These are phyloP conservation scores for Sebastes oblongus DNA, from an alignment of 2,797 vertebrate genomes.

Conservation along the genomic window DNA sequence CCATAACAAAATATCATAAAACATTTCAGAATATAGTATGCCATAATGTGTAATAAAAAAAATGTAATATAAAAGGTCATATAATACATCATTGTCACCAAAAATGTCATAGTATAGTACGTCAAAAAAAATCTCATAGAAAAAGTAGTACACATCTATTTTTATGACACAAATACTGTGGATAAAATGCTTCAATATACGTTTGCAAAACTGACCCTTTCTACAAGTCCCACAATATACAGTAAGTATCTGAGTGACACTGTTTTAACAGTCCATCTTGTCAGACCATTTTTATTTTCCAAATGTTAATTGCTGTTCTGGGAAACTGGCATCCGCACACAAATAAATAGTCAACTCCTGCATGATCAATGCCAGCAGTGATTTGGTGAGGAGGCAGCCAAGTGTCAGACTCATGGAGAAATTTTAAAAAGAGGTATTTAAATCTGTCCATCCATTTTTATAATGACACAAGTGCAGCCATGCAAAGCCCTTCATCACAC, in stretches of 20 bases:
- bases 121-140: too few species aligned
- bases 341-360: slow-evolving; percentile 26
- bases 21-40: neutral
- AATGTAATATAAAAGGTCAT: accelerated
- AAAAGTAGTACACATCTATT: neutral
- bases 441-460: slow-evolving; percentile 54
- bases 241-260: neutral
- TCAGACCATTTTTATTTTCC: slow-evolving; percentile 22
- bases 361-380: slow-evolving; percentile 29
- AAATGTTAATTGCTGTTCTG: slow-evolving; percentile 44
- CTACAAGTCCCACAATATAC: neutral
- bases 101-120: too few species aligned
- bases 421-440: slow-evolving; percentile 52
- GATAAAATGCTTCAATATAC: neutral
- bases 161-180: neutral
- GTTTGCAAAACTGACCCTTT: neutral
- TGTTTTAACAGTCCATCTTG: slow-evolving; percentile 3
- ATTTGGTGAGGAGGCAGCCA: slow-evolving; percentile 43
- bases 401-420: slow-evolving; percentile 29
- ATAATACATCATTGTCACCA: too few species aligned
- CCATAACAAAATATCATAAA: neutral
- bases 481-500: slow-evolving; percentile 41
- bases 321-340: slow-evolving; percentile 33
- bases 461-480: slow-evolving; percentile 52
- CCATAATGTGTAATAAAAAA: too few species aligned